Conservation (phyloP, 2,113 vertebrate genomes). For the Nyctereutes procyonoides region DNA sequence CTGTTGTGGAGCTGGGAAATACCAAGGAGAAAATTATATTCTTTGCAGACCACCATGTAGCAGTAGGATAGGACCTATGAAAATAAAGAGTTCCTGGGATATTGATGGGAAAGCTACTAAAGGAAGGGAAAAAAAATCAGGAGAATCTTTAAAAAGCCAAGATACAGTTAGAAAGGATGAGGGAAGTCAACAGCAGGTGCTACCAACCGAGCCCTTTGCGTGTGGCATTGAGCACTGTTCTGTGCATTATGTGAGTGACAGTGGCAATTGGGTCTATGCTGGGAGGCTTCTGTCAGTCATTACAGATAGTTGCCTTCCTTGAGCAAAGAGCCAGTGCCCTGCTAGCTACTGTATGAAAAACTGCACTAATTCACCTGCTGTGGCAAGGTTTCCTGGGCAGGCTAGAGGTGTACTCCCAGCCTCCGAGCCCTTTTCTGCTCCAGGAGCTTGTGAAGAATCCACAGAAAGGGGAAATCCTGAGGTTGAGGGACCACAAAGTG, state of each 20-base stretch:
- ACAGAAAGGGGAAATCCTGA: slow-evolving; percentile 64
- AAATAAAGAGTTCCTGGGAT: slow-evolving; percentile 93
- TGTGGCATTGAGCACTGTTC: slow-evolving; percentile 88
- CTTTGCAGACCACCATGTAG: slow-evolving; percentile 92
- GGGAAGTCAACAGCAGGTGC: slow-evolving; percentile 82
- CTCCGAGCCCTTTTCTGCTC: slow-evolving; percentile 69
- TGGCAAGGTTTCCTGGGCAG: slow-evolving; percentile 78
- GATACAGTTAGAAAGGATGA: slow-evolving; percentile 86
- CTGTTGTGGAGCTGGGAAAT: slow-evolving; percentile 96
- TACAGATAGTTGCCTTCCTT: slow-evolving; percentile 95
- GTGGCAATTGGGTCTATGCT: slow-evolving; percentile 72
- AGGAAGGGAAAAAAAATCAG: slow-evolving; percentile 89
- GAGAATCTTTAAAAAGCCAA: slow-evolving; percentile 87
- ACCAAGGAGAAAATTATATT: slow-evolving; percentile 98
- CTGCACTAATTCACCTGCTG: slow-evolving; percentile 59
- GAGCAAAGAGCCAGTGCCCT: slow-evolving; percentile 91
- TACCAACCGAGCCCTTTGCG: slow-evolving; percentile 85
- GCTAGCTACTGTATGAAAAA: slow-evolving; percentile 86
- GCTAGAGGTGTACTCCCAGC: slow-evolving; percentile 70
- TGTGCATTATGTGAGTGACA: slow-evolving; percentile 80
- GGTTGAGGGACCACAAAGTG: slow-evolving; percentile 82
- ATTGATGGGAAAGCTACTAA: slow-evolving; percentile 91
- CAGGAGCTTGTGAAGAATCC: slow-evolving; percentile 59
- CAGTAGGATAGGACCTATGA: slow-evolving; percentile 87
- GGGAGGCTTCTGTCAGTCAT: slow-evolving; percentile 91